Evolutionary conservation across 2,113 vertebrate species (phyloP).

Genomic region (Equus przewalskii): DNA sequence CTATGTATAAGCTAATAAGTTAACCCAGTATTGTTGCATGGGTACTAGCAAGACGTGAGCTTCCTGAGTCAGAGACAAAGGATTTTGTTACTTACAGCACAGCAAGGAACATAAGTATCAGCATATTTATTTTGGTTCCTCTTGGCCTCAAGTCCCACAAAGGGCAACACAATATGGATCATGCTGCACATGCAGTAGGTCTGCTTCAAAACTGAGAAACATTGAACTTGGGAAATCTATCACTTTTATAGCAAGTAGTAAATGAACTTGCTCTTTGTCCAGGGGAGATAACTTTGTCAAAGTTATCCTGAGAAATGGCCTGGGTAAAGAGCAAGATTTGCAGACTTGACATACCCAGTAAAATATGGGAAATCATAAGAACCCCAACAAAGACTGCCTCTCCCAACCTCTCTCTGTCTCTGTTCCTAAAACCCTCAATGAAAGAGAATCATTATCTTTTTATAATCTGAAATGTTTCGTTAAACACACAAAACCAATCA

Average conservation of each 20-base stretch:
- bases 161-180: neutral
- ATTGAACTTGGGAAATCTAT: neutral
- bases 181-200: neutral
- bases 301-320: neutral
- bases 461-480: conserved; percentile 33
- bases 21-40: neutral
- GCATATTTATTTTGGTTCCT: neutral
- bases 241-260: neutral
- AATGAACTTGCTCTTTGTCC: neutral
- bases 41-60: neutral
- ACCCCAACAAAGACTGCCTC: neutral
- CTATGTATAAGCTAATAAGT: neutral
- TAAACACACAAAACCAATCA: neutral
- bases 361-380: neutral
- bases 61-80: neutral
- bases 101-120: neutral
- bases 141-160: neutral
- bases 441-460: conserved; percentile 5
- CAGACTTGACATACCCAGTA: neutral
- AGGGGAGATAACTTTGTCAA: neutral
- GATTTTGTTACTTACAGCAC: neutral
- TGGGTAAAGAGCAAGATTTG: neutral
- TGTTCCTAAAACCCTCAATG: neutral
- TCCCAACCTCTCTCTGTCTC: neutral
- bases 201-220: conserved; percentile 42